A percentile compares a stretch with the other conserved stretches of the same genome.
These are phyloP conservation scores for Bubalus kerabau DNA, from an alignment of 2,113 vertebrate species.

Conservation along the genomic window DNA sequence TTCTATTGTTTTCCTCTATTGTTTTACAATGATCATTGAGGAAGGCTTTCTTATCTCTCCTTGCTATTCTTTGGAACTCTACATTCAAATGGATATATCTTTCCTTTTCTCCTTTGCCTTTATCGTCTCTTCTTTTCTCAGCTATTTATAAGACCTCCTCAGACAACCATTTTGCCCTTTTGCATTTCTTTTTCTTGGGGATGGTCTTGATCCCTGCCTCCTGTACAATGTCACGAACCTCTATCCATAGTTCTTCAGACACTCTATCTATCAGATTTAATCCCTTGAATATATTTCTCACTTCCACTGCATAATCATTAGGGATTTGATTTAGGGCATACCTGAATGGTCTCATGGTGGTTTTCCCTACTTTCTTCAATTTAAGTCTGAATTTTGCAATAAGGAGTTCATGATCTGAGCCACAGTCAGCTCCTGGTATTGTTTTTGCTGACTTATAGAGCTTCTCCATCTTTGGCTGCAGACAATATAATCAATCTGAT, in stretches of 20 bases:
- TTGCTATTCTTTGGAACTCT: background rate
- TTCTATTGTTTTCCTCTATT: too few relatives aligned
- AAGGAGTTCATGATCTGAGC: background rate
- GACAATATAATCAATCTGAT: too few relatives aligned
- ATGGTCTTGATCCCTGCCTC: background rate
- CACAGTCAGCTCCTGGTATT: background rate
- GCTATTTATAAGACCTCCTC: background rate
- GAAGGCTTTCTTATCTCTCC: too few relatives aligned
- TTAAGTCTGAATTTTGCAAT: background rate
- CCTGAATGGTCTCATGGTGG: background rate
- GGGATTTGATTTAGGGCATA: background rate
- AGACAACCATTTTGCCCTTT: background rate
- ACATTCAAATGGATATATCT: background rate
- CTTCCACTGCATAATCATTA: accelerated
- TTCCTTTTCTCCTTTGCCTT: background rate
- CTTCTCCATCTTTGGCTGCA: background rate
- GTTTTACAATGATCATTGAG: too few relatives aligned
- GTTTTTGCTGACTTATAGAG: background rate
- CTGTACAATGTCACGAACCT: background rate
- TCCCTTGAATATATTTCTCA: background rate
- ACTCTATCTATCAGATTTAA: background rate
- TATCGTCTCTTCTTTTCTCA: background rate
- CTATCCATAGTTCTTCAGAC: background rate
- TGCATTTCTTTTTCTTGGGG: background rate
- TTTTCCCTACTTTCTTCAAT: background rate